Conservation (phyloP, 92 coral and sea anemone species). For the Zoanthus gigantus region DNA sequence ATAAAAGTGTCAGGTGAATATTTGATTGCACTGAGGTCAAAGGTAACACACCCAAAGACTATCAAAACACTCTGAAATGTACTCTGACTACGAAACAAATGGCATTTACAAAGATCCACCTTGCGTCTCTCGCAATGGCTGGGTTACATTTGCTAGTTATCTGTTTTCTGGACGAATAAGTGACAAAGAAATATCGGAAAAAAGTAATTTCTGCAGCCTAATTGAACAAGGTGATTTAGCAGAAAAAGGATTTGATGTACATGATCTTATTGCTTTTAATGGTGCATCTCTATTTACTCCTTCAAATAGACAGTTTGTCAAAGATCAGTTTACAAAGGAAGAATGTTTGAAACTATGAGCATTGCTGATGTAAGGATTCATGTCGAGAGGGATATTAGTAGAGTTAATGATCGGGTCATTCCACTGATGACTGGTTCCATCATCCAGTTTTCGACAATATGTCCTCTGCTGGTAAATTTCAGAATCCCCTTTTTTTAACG, state of each 20-base stretch:
- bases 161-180: constrained; percentile 41
- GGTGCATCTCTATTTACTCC: neutral
- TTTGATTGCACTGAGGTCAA: constrained; percentile 59
- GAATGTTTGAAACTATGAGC: constrained; percentile 59
- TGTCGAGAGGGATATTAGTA: constrained; percentile 52
- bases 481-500: constrained; percentile 44
- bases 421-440: constrained; percentile 65
- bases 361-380: constrained; percentile 66
- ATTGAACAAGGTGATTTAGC: neutral
- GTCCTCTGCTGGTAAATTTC: constrained; percentile 55
- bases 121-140: constrained; percentile 10
- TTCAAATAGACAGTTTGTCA: neutral
- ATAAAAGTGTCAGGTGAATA: constrained; percentile 46
- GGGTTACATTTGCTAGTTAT: constrained; percentile 28
- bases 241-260: neutral
- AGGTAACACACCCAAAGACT: constrained; percentile 52
- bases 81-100: constrained; percentile 57
- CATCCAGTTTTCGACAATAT: constrained; percentile 66
- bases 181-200: constrained; percentile 45
- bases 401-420: constrained; percentile 58
- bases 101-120: constrained; percentile 38
- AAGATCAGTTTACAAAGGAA: constrained; percentile 54
- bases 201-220: constrained; percentile 42
- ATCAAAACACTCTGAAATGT: constrained; percentile 60
- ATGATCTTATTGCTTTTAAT: neutral